These are phyloP conservation scores for Mythimna lalbum DNA, from an alignment of 2,888 invertebrate genomes.

Conservation along the genomic window DNA sequence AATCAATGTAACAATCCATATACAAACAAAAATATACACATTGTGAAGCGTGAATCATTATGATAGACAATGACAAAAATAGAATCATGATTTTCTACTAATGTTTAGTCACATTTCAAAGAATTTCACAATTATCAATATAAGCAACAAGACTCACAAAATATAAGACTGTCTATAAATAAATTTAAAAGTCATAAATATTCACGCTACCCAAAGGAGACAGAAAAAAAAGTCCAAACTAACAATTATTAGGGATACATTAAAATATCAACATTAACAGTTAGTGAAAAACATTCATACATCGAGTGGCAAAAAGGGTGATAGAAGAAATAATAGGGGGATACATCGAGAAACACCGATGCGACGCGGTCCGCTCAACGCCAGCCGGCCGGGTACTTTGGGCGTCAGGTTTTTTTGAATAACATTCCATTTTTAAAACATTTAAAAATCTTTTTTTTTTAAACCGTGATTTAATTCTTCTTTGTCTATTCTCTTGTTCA, in stretches of 20 bases:
- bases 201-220: slow-evolving; percentile 66
- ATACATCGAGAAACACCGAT: slow-evolving; percentile 89
- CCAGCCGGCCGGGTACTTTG: slow-evolving; percentile 88
- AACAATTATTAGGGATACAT: slow-evolving; percentile 75
- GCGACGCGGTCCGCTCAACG: slow-evolving; percentile 84
- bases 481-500: neutral
- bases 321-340: slow-evolving; percentile 85
- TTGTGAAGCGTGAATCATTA: slow-evolving; percentile 67
- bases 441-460: slow-evolving; percentile 19
- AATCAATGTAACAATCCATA: slow-evolving; percentile 55
- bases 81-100: slow-evolving; percentile 24
- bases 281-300: slow-evolving; percentile 91
- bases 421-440: slow-evolving; percentile 43
- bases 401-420: slow-evolving; percentile 70
- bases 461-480: slow-evolving; percentile 39
- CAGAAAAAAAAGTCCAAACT: slow-evolving; percentile 66
- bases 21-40: slow-evolving; percentile 64
- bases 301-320: slow-evolving; percentile 89
- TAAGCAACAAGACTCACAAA: neutral
- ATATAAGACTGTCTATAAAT: neutral
- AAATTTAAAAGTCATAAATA: slow-evolving; percentile 41
- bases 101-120: slow-evolving; percentile 26
- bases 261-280: slow-evolving; percentile 90
- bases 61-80: slow-evolving; percentile 40
- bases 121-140: neutral